These are phyloP conservation scores for Monodelphis domestica DNA, from an alignment of 2,797 vertebrate genomes.

Conservation along the genomic window DNA sequence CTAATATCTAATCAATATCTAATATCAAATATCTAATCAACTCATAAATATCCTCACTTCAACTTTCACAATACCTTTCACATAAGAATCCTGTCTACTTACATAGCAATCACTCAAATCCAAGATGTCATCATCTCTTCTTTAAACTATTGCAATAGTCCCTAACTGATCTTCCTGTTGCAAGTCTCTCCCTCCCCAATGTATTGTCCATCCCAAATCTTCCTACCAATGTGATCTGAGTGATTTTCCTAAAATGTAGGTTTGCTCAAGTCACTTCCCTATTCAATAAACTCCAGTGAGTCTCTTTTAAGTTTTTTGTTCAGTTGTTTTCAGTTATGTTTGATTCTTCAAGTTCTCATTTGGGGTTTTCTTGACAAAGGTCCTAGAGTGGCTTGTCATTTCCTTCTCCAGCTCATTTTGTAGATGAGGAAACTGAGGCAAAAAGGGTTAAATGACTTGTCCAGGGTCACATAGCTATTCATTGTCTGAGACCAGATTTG, in stretches of 20 bases:
- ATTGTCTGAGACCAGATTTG: too few relatives aligned
- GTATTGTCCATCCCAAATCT: neutral
- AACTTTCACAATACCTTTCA: neutral
- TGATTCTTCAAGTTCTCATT: too few relatives aligned
- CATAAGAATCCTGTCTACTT: neutral
- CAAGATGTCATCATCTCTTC: neutral
- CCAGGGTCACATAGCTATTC: too few relatives aligned
- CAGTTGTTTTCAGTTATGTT: too few relatives aligned
- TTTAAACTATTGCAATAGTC: neutral
- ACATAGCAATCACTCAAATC: neutral
- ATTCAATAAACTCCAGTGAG: neutral
- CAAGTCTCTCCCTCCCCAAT: neutral
- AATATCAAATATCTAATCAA: neutral
- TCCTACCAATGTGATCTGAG: neutral
- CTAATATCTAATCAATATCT: too few relatives aligned
- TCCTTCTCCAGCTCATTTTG: too few relatives aligned
- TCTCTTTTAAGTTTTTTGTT: too few relatives aligned
- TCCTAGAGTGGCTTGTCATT: too few relatives aligned
- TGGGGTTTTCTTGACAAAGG: too few relatives aligned
- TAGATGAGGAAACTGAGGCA: too few relatives aligned
- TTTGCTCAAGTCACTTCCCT: neutral
- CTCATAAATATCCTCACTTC: neutral
- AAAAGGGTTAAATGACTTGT: too few relatives aligned
- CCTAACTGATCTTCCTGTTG: neutral
- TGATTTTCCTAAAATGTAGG: neutral